Conservation (phyloP, 2,797 vertebrate genomes). For the Phrynocephalus forsythii region DNA sequence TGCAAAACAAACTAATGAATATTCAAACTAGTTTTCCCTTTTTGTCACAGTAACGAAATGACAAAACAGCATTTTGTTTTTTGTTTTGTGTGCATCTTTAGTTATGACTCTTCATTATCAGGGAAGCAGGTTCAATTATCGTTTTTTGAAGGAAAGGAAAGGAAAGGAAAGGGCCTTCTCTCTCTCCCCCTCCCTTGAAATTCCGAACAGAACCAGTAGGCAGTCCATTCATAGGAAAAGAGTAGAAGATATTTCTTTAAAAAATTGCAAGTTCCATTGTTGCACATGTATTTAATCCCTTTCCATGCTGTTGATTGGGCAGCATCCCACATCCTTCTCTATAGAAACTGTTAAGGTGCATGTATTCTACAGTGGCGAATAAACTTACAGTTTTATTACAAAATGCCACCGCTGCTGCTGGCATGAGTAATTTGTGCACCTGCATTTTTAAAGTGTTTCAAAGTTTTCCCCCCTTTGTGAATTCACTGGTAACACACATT, state of each 20-base stretch:
- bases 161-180: background rate
- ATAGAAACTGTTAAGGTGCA: conserved; percentile 77
- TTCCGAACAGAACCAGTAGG: conserved; percentile 48
- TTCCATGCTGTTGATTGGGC: conserved; percentile 75
- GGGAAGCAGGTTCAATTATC: background rate
- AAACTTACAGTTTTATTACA: conserved; percentile 85
- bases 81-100: too few relatives aligned
- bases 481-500: conserved; percentile 74
- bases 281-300: conserved; percentile 77
- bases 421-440: conserved; percentile 85
- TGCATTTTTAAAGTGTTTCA: conserved; percentile 86
- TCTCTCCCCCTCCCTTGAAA: conserved; percentile 33
- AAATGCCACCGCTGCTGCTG: conserved; percentile 81
- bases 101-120: background rate
- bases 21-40: too few relatives aligned
- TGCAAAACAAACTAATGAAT: too few relatives aligned
- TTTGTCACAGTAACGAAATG: too few relatives aligned
- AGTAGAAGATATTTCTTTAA: conserved; percentile 49
- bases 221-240: conserved; percentile 57
- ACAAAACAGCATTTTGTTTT: too few relatives aligned
- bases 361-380: conserved; percentile 81
- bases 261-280: conserved; percentile 75
- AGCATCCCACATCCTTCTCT: conserved; percentile 68
- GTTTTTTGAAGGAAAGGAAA: conserved; percentile 5
- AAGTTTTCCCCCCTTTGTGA: conserved; percentile 79